Percentiles rank a stretch among this genome's conserved stretches.
phyloP scores from a whole-genome alignment of 1,140 invertebrate genomes.

The Trinorchestia longiramus region DNA sequence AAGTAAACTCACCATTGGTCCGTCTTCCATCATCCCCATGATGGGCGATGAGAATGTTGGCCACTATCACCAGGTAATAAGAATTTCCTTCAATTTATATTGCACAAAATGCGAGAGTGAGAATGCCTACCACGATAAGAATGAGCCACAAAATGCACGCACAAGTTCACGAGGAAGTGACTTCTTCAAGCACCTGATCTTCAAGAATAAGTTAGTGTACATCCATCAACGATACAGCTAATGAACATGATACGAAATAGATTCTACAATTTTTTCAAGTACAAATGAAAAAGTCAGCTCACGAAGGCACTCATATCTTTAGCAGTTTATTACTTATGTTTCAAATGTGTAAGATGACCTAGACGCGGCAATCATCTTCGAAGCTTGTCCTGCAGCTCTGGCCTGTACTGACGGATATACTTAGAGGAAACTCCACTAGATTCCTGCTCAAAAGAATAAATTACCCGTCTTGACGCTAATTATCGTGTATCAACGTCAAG shows the following conservation, averaged over 20 bases:
- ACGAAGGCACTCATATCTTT: too few species aligned
- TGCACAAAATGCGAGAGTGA: neutral
- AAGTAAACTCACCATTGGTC: constrained; percentile 23
- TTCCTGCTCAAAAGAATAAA: too few species aligned
- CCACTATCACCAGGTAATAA: neutral
- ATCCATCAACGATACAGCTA: neutral
- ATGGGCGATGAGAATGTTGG: neutral
- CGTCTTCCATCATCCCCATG: constrained; percentile 50
- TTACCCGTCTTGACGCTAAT: too few species aligned
- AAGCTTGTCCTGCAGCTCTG: too few species aligned
- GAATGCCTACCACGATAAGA: neutral
- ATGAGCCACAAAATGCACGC: neutral
- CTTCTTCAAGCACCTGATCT: neutral
- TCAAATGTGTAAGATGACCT: too few species aligned
- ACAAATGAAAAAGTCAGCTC: too few species aligned
- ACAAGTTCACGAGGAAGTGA: neutral
- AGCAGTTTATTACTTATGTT: too few species aligned
- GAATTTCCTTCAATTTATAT: neutral
- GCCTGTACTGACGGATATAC: too few species aligned
- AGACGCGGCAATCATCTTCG: too few species aligned
- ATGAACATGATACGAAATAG: neutral
- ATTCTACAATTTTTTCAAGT: neutral
- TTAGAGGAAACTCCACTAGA: too few species aligned
- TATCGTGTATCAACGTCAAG: too few species aligned
- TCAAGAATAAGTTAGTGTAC: neutral